These are phyloP conservation scores for Alauda arvensis DNA, from an alignment of 2,797 vertebrate species.

Conservation along the genomic window DNA sequence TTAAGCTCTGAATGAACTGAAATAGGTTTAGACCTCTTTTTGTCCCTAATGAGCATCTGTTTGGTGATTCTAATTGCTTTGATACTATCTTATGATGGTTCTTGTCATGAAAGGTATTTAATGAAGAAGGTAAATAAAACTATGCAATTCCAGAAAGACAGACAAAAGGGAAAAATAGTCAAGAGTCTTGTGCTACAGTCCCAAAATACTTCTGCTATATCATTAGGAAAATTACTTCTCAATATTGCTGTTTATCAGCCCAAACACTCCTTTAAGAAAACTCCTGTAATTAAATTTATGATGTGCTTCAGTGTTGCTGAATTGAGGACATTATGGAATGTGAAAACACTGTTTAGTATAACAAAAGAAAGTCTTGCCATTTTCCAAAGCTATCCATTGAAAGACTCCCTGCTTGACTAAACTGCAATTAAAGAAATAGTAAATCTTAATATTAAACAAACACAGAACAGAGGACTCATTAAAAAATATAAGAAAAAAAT, in stretches of 20 bases:
- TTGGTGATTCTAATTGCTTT: neutral
- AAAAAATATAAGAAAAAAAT: neutral
- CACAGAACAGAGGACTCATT: neutral
- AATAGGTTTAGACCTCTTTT: neutral
- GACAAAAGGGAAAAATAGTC: neutral
- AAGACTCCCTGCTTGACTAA: neutral
- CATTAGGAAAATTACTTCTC: neutral
- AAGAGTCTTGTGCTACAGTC: neutral
- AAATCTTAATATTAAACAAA: neutral
- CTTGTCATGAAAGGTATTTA: neutral
- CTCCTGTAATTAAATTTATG: neutral
- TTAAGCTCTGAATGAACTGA: neutral
- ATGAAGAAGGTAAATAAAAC: neutral
- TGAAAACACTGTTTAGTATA: neutral
- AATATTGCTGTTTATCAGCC: neutral
- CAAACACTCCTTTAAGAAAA: neutral
- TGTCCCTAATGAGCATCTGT: neutral
- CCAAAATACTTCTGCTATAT: neutral
- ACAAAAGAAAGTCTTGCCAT: neutral
- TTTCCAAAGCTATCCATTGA: neutral
- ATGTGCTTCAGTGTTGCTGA: neutral
- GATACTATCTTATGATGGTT: neutral
- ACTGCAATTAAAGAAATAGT: neutral
- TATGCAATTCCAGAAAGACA: neutral
- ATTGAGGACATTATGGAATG: neutral